Evolutionary conservation across 2,888 invertebrate genomes (phyloP).

Genomic region (Pediacus dermestoides): DNA sequence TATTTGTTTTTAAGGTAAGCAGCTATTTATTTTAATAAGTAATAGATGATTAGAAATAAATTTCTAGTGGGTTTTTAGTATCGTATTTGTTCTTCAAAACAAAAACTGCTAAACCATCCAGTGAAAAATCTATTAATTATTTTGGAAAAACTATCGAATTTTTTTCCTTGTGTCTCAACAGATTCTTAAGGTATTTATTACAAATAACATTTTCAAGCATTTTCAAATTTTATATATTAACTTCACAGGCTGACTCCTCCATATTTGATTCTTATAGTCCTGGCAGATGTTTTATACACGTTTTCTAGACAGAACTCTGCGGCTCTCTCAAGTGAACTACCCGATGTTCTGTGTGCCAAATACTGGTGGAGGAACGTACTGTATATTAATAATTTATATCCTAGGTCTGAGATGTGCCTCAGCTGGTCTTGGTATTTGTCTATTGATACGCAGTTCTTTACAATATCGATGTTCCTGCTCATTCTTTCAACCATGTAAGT

Average conservation of each 20-base stretch:
- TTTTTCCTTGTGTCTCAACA: constrained; percentile 37
- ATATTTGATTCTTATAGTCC: constrained; percentile 47
- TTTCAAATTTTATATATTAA: constrained; percentile 12
- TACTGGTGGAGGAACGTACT: constrained; percentile 56
- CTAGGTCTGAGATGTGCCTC: constrained; percentile 50
- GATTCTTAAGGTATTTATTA: constrained; percentile 47
- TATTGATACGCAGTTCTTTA: constrained; percentile 52
- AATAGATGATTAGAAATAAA: not conserved
- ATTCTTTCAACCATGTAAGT: constrained; percentile 50
- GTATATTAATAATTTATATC: constrained; percentile 52
- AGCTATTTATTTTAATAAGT: constrained; percentile 1
- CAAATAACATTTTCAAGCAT: constrained; percentile 1
- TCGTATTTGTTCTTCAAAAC: constrained; percentile 38
- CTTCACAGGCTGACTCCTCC: constrained; percentile 50
- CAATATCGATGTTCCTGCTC: constrained; percentile 43
- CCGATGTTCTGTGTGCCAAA: constrained; percentile 48
- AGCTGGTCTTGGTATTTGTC: constrained; percentile 55
- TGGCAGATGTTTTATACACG: constrained; percentile 46
- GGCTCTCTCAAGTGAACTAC: constrained; percentile 44
- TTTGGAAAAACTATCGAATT: constrained; percentile 28
- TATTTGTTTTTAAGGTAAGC: constrained; percentile 49
- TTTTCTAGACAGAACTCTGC: constrained; percentile 46
- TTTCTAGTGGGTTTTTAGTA: constrained; percentile 38
- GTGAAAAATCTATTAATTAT: constrained; percentile 21
- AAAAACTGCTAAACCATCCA: constrained; percentile 22